phyloP scores from a whole-genome alignment of 2,888 invertebrate genomes.

The Hemaris fuciformis region DNA sequence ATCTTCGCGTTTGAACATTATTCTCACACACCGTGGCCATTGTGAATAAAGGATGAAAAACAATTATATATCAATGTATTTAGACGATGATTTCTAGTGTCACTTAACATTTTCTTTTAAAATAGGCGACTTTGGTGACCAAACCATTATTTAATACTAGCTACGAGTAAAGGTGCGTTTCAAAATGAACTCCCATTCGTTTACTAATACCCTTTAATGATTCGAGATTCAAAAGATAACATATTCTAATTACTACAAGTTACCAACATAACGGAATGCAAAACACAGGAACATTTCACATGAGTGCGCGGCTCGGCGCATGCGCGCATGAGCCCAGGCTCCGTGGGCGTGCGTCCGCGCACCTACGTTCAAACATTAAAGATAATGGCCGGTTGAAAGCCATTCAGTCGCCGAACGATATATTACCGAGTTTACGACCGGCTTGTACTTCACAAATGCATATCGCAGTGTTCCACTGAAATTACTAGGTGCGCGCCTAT shows the following conservation, averaged over 20 bases:
- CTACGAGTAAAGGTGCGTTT: too few relatives aligned
- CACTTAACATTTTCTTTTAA: background rate
- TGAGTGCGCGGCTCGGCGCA: background rate
- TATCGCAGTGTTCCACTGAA: slow-evolving; percentile 1
- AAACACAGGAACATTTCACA: slow-evolving; percentile 9
- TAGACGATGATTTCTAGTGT: background rate
- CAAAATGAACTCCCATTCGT: background rate
- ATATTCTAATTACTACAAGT: slow-evolving; percentile 8
- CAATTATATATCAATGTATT: too few relatives aligned
- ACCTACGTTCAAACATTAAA: slow-evolving; percentile 20
- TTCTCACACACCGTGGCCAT: too few relatives aligned
- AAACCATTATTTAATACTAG: background rate
- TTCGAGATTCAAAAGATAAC: background rate
- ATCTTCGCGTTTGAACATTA: too few relatives aligned
- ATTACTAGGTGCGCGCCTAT: slow-evolving; percentile 6
- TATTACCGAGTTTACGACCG: slow-evolving; percentile 43
- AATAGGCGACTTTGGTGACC: background rate
- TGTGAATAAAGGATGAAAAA: too few relatives aligned
- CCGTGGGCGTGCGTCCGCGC: slow-evolving; percentile 7
- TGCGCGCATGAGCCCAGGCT: background rate
- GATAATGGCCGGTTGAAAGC: slow-evolving; percentile 46
- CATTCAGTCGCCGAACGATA: slow-evolving; percentile 49
- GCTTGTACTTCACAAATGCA: slow-evolving; percentile 2
- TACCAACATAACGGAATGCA: slow-evolving; percentile 7
- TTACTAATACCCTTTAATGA: background rate